A percentile compares a stretch with the other conserved stretches of the same genome.
phyloP scores from a whole-genome alignment of 2,113 vertebrate species.

The Dinomys branickii region DNA sequence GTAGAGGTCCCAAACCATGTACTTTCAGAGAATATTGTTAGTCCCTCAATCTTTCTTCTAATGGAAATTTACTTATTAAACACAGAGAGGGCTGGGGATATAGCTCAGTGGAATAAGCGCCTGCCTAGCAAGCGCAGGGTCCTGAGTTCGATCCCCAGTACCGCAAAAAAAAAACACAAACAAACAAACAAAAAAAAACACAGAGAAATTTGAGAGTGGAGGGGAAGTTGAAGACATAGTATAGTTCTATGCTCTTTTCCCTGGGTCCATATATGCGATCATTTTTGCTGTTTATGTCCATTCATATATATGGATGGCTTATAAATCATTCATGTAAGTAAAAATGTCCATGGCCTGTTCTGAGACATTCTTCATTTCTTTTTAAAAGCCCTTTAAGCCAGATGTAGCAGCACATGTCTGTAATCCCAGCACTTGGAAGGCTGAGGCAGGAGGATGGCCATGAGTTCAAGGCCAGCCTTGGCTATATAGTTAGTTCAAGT shows the following conservation, averaged over 20 bases:
- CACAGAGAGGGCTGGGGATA: too few species aligned
- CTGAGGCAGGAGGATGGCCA: neutral
- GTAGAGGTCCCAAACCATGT: neutral
- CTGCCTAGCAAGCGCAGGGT: too few species aligned
- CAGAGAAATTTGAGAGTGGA: neutral
- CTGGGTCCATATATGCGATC: neutral
- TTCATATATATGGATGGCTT: neutral
- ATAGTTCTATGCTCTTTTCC: neutral
- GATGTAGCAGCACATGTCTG: neutral
- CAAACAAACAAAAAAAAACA: too few species aligned
- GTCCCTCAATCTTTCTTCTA: neutral
- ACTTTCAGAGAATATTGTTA: neutral
- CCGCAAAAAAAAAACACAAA: too few species aligned
- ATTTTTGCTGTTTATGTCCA: neutral
- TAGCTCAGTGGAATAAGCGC: too few species aligned
- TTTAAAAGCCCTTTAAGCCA: neutral
- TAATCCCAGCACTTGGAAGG: neutral
- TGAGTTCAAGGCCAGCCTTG: neutral
- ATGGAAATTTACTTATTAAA: neutral
- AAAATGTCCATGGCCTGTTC: neutral
- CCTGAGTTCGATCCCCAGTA: too few species aligned
- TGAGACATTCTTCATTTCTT: rapidly evolving
- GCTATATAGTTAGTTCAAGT: neutral
- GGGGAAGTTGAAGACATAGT: neutral
- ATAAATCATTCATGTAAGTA: neutral